Conservation (phyloP, 2,113 vertebrate species). For the Calidris pugnax region DNA sequence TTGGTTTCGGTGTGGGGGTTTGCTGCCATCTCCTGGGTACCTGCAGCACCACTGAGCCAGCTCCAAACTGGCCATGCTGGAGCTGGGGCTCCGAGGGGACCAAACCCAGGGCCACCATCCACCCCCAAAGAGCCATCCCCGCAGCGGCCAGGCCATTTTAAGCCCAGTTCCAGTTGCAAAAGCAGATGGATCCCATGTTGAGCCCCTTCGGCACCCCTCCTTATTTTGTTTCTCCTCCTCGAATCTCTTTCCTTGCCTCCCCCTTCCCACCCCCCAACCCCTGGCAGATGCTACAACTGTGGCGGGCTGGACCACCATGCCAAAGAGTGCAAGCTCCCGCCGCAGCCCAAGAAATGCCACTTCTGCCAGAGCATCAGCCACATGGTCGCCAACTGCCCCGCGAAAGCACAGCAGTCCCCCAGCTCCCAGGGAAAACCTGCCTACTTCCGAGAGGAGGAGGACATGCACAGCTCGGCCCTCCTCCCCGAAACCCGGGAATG, state of each 20-base stretch:
- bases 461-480: slow-evolving; percentile 77
- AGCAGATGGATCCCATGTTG: accelerated
- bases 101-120: not conserved
- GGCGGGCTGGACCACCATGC: slow-evolving; percentile 97
- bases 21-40: slow-evolving; percentile 70
- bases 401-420: slow-evolving; percentile 85
- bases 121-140: accelerated
- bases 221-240: not conserved
- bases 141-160: accelerated
- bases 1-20: not conserved
- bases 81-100: not conserved
- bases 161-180: not conserved
- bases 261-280: not conserved
- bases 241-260: not conserved
- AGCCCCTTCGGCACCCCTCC: not conserved
- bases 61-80: not conserved
- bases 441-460: slow-evolving; percentile 82
- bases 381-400: slow-evolving; percentile 95
- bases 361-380: slow-evolving; percentile 97
- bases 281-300: slow-evolving; percentile 94
- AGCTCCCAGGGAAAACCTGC: slow-evolving; percentile 88
- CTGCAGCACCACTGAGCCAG: not conserved
- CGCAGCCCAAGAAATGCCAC: slow-evolving; percentile 99
- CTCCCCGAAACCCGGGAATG: slow-evolving; percentile 82
- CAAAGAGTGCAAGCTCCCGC: slow-evolving; percentile 97